Base-by-base conservation (phyloP, 2,888 invertebrate genomes). In the Mongoloraphidia duomilia region DNA sequence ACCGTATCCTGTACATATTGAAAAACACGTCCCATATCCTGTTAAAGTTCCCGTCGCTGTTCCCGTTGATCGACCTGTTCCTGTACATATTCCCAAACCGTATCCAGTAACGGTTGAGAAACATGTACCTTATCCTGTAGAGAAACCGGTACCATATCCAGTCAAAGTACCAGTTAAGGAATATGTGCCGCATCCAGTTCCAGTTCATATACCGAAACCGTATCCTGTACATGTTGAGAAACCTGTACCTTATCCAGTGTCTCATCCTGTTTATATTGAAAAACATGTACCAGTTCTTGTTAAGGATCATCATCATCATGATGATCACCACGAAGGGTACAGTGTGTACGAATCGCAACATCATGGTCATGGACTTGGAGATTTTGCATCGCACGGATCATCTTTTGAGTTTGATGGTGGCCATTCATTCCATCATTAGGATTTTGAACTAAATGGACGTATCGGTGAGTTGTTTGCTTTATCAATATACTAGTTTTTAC, bases 231-330 rank as follows among this genome's bases (percentile, higher is more conserved):
- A 74, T 41, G 70, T 77, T 1, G 69, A 74, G 50, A 71, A 75
- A 34, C 73, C 71, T 1, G 74, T 76, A 12, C 72, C 73, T 49
- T 70, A 71, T 37, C 65, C 69, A n/a, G 76, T 79, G 2, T 75
- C 77, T 1, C 73, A 75, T 0, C 79, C 79, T 0, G 74, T 80
- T 10, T 63, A 72, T 48, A 72, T 81, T 0, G 74, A 76, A 52
- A 71, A 74, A 56, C 74, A 74, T 47, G 69, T 75, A 10, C 67
- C 66, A 9, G 59, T 67, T 38, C 54, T 58, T 49, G 53, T 61
- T 4, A 64, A 66, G 39, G 56, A 59, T 45, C 61, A 26, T 26
- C 26, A 26, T 26, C 26, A 26, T 6, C 26, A 26, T 26, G 26
- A 26, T 26, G 26, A 26, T 3, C 26, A 26, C 6, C 26, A 26